Conservation (phyloP, 2,113 vertebrate genomes). For the Oenanthe oenanthe region DNA sequence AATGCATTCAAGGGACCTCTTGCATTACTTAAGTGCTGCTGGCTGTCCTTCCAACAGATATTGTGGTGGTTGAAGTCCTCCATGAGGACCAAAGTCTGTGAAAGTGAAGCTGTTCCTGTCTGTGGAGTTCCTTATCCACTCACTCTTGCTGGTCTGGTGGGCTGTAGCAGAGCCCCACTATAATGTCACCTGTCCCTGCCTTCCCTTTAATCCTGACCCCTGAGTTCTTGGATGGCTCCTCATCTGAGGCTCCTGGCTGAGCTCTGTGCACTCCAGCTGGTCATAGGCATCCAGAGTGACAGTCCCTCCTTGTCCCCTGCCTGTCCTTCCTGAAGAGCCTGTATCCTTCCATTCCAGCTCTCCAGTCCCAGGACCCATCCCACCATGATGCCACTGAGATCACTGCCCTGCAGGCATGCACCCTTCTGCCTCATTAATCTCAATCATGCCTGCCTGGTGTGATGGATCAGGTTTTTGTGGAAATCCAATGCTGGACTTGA, state of each 20-base stretch:
- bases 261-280: not conserved
- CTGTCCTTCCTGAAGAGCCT: not conserved
- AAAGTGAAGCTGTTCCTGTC: not conserved
- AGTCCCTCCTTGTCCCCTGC: not conserved
- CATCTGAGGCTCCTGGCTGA: not conserved
- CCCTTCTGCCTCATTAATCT: slow-evolving; percentile 22
- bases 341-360: not conserved
- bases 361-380: not conserved
- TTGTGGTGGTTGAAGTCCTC: not conserved
- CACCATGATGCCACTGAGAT: not conserved
- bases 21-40: not conserved
- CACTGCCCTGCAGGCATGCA: not conserved
- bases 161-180: not conserved
- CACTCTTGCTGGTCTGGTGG: not conserved
- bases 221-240: not conserved
- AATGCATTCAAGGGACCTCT: fast-evolving
- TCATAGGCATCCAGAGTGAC: not conserved
- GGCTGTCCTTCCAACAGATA: not conserved
- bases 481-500: slow-evolving; percentile 4
- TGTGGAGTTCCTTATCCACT: not conserved
- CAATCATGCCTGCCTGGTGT: not conserved
- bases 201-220: not conserved
- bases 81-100: not conserved
- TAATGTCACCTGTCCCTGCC: not conserved
- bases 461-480: slow-evolving; percentile 24